Base-by-base conservation (phyloP, 2,888 invertebrate species). In the Prosapia bicincta region DNA sequence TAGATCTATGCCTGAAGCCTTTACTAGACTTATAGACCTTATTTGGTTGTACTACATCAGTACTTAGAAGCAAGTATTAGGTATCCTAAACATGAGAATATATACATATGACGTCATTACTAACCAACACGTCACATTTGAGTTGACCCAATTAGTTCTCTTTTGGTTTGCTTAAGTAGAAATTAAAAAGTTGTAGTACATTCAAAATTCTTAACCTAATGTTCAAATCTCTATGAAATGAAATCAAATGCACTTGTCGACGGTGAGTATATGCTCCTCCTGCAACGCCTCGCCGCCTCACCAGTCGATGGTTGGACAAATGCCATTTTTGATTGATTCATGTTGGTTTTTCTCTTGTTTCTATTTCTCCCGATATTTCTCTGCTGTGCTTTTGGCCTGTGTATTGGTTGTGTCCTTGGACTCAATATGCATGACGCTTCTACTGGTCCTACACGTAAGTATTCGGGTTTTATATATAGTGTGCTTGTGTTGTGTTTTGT, bases 331-430 rank as follows among this genome's bases (percentile, higher is more conserved):
- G 54, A 54, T 89, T 87, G 85, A 80, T 80, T 79, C 79, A 80
- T 80, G 79, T 80, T 80, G 78, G 76, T 81, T 79, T 80, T 78
- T 82, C 90, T 87, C 88, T 87, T 91, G 90, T 89, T 89, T 90
- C 90, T 91, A 90, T 84, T 86, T 90, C 90, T 90, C 83, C 86
- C 86, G 89, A 90, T 88, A 89, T 90, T 90, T 89, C 89, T 91
- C 91, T 91, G 91, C 91, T 92, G 91, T 92, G 92, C 91, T 92
- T 92, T 87, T 88, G 87, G 86, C 87, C 86, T 87, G 87, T 83
- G 80, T 80, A 90, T 90, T 91, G 91, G 91, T 91, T 91, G 91
- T 90, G 89, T 90, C 66, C 90, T 90, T 89, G 89, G 90, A 90
- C 90, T 90, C 90, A 88, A 88, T 88, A 71, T 76, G 90, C 90